phyloP scores from a whole-genome alignment of 2,113 vertebrate species.

The Grammomys surdaster region DNA sequence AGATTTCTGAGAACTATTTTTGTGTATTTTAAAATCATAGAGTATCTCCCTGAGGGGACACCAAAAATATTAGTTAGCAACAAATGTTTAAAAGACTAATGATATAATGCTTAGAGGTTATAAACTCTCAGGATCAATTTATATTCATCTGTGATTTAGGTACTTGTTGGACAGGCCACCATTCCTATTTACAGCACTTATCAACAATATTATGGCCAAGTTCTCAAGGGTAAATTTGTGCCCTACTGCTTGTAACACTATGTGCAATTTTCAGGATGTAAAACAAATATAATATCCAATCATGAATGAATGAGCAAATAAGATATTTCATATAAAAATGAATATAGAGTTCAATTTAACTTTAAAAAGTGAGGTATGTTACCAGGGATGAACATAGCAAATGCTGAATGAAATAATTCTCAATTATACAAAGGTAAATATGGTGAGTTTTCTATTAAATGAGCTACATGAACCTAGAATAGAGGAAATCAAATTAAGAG shows the following conservation, averaged over 20 bases:
- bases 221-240: not conserved
- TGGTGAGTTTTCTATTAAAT: not conserved
- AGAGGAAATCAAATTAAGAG: not conserved
- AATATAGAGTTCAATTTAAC: not conserved
- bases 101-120: not conserved
- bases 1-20: not conserved
- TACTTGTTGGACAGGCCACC: not conserved
- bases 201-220: not conserved
- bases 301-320: not conserved
- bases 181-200: not conserved
- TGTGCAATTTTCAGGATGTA: not conserved
- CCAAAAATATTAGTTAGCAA: not conserved
- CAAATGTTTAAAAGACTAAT: not conserved
- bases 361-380: not conserved
- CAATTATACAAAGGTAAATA: not conserved
- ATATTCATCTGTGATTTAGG: not conserved
- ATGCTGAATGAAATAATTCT: not conserved
- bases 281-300: not conserved
- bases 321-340: not conserved
- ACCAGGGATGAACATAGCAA: not conserved
- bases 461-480: not conserved
- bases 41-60: not conserved
- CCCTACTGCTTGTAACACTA: fast-evolving
- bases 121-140: not conserved
- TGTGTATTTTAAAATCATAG: not conserved